Base-by-base conservation (phyloP, 2,888 invertebrate genomes). In the Phlogophora meticulosa region DNA sequence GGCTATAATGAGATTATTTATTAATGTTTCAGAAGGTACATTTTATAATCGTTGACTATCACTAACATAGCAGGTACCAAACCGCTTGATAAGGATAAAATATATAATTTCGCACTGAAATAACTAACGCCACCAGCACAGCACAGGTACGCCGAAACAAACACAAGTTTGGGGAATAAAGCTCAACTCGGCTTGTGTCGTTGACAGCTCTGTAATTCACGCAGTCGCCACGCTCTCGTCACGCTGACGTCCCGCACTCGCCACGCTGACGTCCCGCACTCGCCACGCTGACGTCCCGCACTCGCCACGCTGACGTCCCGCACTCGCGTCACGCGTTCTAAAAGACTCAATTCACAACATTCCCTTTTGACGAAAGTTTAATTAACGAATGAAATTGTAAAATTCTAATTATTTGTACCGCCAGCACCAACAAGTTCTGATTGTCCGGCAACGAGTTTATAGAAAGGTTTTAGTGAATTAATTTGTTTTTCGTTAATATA, bases 291-390 rank as follows among this genome's bases (percentile, higher is more conserved):
- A 1, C 52, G 36, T 22, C 60, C 15, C 64, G 57, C 55, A n/a
- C n/a, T n/a, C n/a, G n/a, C n/a, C n/a, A n/a, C n/a, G n/a, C n/a
- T n/a, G n/a, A n/a, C n/a, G n/a, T n/a, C n/a, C n/a, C n/a, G 17
- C 28, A 36, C 49, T n/a, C n/a, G 9, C 7, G n/a, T 7, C 62
- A 40, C 48, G 43, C 34, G n/a, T n/a, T n/a, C 67, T 62, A 82
- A 80, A 80, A 74, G 67, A 58, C 48, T 67, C 68, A 40, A 82
- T 68, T 80, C 49, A 67, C 15, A 69, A 78, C 61, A 66, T 58
- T 68, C 63, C 34, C 71, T 69, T 80, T 80, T 74, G 74, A 69
- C 57, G 59, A 73, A 82, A 80, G 45, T 82, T 81, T 81, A 80
- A 81, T 81, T 72, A 81, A 62, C 49, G 57, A 78, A 58, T 72